Base-by-base conservation (phyloP, 2,113 vertebrate genomes). In the Cynocephalus volans region DNA sequence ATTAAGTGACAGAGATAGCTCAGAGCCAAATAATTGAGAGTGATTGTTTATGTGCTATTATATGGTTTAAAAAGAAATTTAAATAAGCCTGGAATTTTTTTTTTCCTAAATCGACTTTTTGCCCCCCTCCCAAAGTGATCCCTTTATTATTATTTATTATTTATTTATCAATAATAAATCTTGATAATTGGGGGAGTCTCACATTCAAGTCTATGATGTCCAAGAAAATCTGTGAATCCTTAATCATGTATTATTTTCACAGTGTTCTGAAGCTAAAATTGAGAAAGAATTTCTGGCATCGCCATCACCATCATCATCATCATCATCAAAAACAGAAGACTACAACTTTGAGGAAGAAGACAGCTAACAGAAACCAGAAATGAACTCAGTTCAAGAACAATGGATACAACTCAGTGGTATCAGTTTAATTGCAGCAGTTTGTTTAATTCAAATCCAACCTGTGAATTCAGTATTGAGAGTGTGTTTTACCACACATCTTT, bases 401-500 rank as follows among this genome's bases (percentile, higher is more conserved):
- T 19, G 8, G 28, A 17, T 33, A 56, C 12, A 82, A 67, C 50
- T 52, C 62, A 24, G 28, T 33, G 45, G 9, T 21, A 52, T 48
- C 52, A 14, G 1, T 95, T 97, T 88, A 92, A 97, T 81, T 81
- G 26, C 24, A 84, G 67, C 54, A 62, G 33, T 24, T 28, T 76
- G 23, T 97, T 95, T 85, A 92, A 93, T 85, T 92, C 94, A 62
- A 50, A 67, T 85, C 33, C 50, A 93, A 17, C 77, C n/a, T 23
- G 67, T 84, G 85, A 76, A 69, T 75, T 94, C 84, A 86, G 72
- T 83, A 80, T 50, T 91, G 90, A 96, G 31, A 6, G 73, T 87
- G 41, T 60, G 19, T 76, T 94, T 98, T 97, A 97, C 95, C 95
- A 97, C 82, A 95, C 79, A 97, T 97, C 79, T 54, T 95, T 97